phyloP scores from a whole-genome alignment of 2,888 invertebrate genomes.

The Therioaphis trifolii region DNA sequence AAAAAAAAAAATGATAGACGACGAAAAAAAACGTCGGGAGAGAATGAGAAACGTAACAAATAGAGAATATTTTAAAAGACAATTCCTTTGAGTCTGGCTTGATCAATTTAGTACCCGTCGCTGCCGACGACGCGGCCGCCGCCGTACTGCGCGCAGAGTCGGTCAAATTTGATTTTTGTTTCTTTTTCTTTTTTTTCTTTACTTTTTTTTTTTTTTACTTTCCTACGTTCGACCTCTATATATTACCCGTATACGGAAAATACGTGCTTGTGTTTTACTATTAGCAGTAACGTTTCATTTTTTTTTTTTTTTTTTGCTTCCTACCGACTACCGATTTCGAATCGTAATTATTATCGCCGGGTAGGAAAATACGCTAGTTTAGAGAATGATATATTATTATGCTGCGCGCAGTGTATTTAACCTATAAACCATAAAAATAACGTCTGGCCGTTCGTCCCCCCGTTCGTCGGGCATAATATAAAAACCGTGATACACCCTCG shows the following conservation, averaged over 20 bases:
- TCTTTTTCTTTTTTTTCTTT: too few relatives aligned
- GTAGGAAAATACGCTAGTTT: conserved; percentile 2
- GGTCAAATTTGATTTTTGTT: conserved; percentile 43
- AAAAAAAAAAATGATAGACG: too few relatives aligned
- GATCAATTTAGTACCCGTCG: conserved; percentile 41
- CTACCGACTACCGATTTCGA: background rate
- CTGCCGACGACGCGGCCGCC: too few relatives aligned
- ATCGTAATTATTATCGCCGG: conserved; percentile 36
- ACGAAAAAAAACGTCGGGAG: too few relatives aligned
- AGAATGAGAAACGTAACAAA: conserved; percentile 9
- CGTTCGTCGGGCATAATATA: background rate
- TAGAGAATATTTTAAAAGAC: conserved; percentile 38
- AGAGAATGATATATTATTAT: conserved; percentile 15
- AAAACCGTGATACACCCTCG: too few relatives aligned
- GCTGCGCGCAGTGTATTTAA: background rate
- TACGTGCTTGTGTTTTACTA: conserved; percentile 49
- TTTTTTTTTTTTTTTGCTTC: conserved; percentile 9
- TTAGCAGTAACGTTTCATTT: conserved; percentile 10
- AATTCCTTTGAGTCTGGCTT: conserved; percentile 52
- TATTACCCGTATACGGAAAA: background rate
- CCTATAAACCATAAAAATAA: background rate
- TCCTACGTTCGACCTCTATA: background rate
- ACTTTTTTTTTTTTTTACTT: conserved; percentile 27
- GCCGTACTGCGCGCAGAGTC: background rate
- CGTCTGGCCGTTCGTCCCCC: background rate